Percentiles rank a stretch among this genome's conserved stretches.
These are phyloP conservation scores for Ahaetulla prasina DNA, from an alignment of 2,113 vertebrate genomes.

Conservation along the genomic window DNA sequence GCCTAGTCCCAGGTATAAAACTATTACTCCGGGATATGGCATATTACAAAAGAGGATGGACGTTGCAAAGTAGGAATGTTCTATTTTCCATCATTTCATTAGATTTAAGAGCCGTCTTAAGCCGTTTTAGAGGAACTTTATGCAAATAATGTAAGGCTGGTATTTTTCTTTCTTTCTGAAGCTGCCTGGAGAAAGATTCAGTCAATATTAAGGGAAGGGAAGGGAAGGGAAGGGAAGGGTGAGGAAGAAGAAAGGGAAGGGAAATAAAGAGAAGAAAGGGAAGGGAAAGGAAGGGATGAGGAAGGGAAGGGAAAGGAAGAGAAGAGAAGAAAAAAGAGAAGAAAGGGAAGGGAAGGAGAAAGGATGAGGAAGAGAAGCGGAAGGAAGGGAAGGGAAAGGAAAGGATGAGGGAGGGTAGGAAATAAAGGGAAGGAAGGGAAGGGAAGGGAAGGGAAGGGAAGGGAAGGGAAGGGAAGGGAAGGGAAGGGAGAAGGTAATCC, in stretches of 20 bases:
- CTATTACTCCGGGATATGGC: background rate
- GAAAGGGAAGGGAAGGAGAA: no score
- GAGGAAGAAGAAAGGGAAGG: no score
- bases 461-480: background rate
- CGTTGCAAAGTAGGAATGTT: background rate
- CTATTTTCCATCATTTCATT: background rate
- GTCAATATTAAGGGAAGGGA: background rate
- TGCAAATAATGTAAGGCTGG: constrained; percentile 8
- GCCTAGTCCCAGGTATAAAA: constrained; percentile 29
- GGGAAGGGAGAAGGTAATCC: background rate
- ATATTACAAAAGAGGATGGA: background rate
- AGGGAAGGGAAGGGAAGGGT: no score
- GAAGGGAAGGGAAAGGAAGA: no score
- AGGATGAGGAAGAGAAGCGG: no score
- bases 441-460: no score
- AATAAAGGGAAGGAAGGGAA: no score
- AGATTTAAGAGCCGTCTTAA: background rate
- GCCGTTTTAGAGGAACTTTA: constrained; percentile 14
- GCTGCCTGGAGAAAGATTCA: constrained; percentile 10
- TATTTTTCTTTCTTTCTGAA: background rate
- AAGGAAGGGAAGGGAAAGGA: rapidly evolving
- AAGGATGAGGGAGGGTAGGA: no score
- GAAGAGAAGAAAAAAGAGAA: no score
- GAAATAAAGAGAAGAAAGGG: no score
- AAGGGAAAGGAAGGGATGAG: no score